phyloP scores from a whole-genome alignment of 1,140 invertebrate species.

The Zaprionus ornatus region DNA sequence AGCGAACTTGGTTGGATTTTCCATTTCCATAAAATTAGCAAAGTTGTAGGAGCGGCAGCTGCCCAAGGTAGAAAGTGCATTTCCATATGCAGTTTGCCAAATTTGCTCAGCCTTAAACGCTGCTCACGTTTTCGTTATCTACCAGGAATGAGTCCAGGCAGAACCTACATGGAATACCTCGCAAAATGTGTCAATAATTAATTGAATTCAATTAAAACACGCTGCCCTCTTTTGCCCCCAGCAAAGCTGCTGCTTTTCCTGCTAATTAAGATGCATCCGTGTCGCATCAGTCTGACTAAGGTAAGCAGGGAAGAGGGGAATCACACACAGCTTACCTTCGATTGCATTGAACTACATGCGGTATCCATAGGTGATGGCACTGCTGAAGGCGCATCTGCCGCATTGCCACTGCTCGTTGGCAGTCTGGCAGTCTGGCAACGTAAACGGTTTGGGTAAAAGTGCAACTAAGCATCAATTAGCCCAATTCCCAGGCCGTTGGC shows the following conservation, averaged over 20 bases:
- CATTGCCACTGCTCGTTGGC: constrained; percentile 26
- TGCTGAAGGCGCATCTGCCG: constrained; percentile 32
- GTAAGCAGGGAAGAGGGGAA: not conserved
- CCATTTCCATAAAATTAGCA: constrained; percentile 58
- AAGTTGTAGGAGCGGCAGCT: constrained; percentile 25
- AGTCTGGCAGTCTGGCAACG: constrained; percentile 29
- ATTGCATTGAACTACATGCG: constrained; percentile 49
- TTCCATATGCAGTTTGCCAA: constrained; percentile 58
- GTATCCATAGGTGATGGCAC: constrained; percentile 48
- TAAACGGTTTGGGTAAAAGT: constrained; percentile 78
- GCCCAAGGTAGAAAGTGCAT: constrained; percentile 61
- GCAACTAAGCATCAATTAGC: constrained; percentile 83
- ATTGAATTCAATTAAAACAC: constrained; percentile 80
- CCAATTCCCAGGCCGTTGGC: constrained; percentile 75
- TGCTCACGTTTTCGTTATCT: constrained; percentile 54
- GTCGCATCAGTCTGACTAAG: constrained; percentile 45
- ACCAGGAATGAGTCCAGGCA: not conserved
- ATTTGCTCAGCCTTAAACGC: constrained; percentile 39
- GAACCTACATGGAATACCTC: constrained; percentile 41
- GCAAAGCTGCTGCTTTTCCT: constrained; percentile 9
- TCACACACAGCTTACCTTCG: not conserved
- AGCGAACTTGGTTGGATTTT: constrained; percentile 61
- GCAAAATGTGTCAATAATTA: constrained; percentile 81
- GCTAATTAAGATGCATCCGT: constrained; percentile 76
- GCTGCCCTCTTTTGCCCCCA: constrained; percentile 3